Evolutionary conservation across 1,140 invertebrate genomes (phyloP).

Genomic region (Cydia splendana): DNA sequence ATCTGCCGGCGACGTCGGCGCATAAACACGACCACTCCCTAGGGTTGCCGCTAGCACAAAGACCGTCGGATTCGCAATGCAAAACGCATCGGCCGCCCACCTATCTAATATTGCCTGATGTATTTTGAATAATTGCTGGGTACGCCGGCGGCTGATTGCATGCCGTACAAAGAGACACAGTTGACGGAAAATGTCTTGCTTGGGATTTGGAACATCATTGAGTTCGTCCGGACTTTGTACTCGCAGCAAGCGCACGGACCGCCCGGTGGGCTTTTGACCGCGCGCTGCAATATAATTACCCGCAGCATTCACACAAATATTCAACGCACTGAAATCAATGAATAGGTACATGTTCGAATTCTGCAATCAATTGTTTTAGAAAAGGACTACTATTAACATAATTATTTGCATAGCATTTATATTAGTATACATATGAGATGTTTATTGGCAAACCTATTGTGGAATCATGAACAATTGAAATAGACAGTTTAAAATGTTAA

Average conservation of each 20-base stretch:
- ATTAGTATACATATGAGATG: no score
- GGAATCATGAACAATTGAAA: no score
- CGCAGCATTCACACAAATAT: neutral
- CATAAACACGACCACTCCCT: conserved; percentile 67
- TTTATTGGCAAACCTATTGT: no score
- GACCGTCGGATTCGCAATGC: conserved; percentile 75
- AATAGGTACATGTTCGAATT: neutral
- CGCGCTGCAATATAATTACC: neutral
- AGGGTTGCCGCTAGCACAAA: conserved; percentile 60
- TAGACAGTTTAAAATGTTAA: no score
- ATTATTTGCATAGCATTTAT: no score
- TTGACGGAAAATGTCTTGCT: conserved; percentile 70
- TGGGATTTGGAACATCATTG: conserved; percentile 45
- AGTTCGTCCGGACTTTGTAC: neutral
- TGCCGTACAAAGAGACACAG: conserved; percentile 60
- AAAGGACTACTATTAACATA: no score
- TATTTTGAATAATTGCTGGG: conserved; percentile 78
- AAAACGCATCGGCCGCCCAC: conserved; percentile 72
- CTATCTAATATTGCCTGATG: conserved; percentile 77
- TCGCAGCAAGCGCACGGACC: neutral
- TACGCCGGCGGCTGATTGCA: conserved; percentile 64
- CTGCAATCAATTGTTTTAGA: no score
- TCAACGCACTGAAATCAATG: neutral
- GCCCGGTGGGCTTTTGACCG: neutral
- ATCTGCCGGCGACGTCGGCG: conserved; percentile 62